Conservation (phyloP, 2,888 invertebrate genomes). For the Phaonia tiefii region DNA sequence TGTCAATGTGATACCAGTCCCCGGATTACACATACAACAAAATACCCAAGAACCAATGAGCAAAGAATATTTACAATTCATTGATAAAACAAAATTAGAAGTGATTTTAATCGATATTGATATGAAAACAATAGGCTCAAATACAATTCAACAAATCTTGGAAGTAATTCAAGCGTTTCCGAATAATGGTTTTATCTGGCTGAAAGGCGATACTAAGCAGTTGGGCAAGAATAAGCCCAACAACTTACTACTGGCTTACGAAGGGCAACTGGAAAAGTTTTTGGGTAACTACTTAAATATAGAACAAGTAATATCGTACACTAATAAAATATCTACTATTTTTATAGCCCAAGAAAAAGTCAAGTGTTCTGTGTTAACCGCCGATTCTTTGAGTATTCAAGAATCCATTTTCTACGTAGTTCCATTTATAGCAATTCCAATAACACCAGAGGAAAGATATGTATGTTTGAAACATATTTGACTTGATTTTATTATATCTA, state of each 20-base stretch:
- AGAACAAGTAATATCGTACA: not conserved
- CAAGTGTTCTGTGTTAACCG: slow-evolving; percentile 22
- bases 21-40: slow-evolving; percentile 43
- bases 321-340: not conserved
- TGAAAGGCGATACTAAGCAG: not conserved
- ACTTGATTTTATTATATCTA: no score
- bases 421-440: slow-evolving; percentile 31
- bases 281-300: slow-evolving; percentile 8
- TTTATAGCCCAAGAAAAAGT: slow-evolving; percentile 7
- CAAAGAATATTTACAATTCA: slow-evolving; percentile 9
- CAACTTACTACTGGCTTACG: slow-evolving; percentile 18
- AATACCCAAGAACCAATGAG: no score
- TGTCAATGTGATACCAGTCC: slow-evolving; percentile 41
- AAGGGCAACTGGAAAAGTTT: not conserved
- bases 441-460: slow-evolving; percentile 44
- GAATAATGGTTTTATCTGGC: slow-evolving; percentile 44
- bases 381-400: slow-evolving; percentile 38
- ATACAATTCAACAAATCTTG: not conserved
- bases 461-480: slow-evolving; percentile 21
- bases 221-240: not conserved
- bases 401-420: slow-evolving; percentile 42
- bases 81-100: not conserved
- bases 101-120: slow-evolving; percentile 42
- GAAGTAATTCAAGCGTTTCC: slow-evolving; percentile 10
- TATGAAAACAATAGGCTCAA: slow-evolving; percentile 4